These are phyloP conservation scores for Peromyscus leucopus DNA, from an alignment of 2,113 vertebrate species.

Conservation along the genomic window DNA sequence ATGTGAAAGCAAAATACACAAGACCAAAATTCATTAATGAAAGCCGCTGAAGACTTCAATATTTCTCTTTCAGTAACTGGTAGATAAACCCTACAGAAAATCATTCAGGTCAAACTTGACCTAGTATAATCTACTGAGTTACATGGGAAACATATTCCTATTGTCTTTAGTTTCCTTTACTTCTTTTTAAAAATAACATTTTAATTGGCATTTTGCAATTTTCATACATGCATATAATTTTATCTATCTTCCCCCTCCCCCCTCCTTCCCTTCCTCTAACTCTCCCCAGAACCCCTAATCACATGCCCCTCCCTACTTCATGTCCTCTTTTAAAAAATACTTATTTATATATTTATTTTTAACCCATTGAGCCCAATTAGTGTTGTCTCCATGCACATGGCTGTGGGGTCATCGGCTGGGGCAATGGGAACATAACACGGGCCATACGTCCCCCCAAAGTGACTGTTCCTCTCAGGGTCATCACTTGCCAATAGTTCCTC, in stretches of 20 bases:
- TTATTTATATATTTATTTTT: not conserved
- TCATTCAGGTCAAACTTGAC: not conserved
- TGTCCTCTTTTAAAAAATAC: not conserved
- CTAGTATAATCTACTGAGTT: not conserved
- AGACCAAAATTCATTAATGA: not conserved
- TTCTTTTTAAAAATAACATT: not conserved
- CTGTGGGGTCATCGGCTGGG: not conserved
- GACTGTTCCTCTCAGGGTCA: not conserved
- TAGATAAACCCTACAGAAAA: conserved; percentile 58
- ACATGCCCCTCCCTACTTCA: not conserved
- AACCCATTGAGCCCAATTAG: not conserved
- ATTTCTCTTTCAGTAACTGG: not conserved
- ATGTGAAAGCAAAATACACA: not conserved
- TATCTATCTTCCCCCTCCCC: not conserved
- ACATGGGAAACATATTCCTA: not conserved
- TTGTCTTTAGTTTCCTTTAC: conserved; percentile 6
- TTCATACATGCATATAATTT: not conserved
- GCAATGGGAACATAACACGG: not conserved
- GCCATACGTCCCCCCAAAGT: not conserved
- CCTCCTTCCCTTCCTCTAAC: no score
- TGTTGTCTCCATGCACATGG: no score
- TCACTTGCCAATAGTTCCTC: not conserved
- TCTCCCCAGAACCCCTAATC: not conserved
- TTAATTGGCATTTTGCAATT: not conserved
- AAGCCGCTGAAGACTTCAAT: not conserved